These are phyloP conservation scores for Brachyhypopomus gauderio DNA, from an alignment of 2,113 vertebrate genomes.

Conservation along the genomic window DNA sequence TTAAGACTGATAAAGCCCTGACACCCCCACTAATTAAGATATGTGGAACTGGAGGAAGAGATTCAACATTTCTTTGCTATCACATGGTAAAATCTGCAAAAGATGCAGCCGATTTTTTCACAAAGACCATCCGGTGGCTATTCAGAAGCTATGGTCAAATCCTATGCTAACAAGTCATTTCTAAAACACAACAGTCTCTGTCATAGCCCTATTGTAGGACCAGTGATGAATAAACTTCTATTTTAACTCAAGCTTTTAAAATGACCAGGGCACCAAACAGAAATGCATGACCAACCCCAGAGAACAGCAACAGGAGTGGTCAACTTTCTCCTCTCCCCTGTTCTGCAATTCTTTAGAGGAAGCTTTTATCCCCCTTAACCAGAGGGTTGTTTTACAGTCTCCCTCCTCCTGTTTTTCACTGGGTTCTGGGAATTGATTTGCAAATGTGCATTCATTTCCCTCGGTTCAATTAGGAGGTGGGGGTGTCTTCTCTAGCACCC, in stretches of 20 bases:
- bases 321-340: conserved; percentile 57
- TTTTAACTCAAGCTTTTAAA: background rate
- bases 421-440: conserved; percentile 75
- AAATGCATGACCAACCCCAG: background rate
- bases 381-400: conserved; percentile 69
- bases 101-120: background rate
- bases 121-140: too few relatives aligned
- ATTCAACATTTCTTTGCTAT: conserved; percentile 1
- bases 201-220: too few relatives aligned
- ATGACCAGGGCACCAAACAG: background rate
- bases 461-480: conserved; percentile 63
- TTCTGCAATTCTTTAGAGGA: conserved; percentile 66
- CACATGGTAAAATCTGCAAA: background rate
- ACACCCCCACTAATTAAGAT: conserved; percentile 15
- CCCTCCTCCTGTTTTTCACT: conserved; percentile 52
- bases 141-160: background rate
- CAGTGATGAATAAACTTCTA: background rate
- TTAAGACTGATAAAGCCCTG: conserved; percentile 17
- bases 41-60: background rate
- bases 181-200: background rate
- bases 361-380: conserved; percentile 36
- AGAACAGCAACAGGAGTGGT: conserved; percentile 42
- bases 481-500: conserved; percentile 53
- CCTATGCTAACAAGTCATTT: conserved; percentile 18
- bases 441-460: conserved; percentile 71